Evolutionary conservation across 2,888 invertebrate species (phyloP).

Genomic region (Hydroisotoma schaefferi): DNA sequence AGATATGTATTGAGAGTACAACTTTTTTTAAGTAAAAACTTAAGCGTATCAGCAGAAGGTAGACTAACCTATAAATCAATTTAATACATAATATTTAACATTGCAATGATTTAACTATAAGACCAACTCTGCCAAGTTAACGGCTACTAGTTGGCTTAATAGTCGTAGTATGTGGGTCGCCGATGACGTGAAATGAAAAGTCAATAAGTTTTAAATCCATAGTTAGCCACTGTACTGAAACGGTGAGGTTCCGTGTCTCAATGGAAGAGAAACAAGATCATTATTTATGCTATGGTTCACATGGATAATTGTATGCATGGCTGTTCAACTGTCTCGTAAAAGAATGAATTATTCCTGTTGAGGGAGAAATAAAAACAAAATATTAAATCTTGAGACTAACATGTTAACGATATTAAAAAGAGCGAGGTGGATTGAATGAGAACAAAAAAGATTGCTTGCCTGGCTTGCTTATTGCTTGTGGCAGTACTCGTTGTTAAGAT

Average conservation of each 20-base stretch:
- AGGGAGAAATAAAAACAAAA: neutral
- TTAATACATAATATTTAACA: constrained; percentile 12
- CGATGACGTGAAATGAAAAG: constrained; percentile 3
- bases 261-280: constrained; percentile 2
- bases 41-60: too few species aligned
- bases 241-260: constrained; percentile 8
- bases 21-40: too few species aligned
- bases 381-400: neutral
- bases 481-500: neutral
- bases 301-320: constrained; percentile 1
- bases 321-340: constrained; percentile 17
- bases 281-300: constrained; percentile 1
- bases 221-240: neutral
- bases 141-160: neutral
- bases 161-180: constrained; percentile 1
- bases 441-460: constrained; percentile 2
- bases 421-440: neutral
- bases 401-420: constrained; percentile 1
- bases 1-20: too few species aligned
- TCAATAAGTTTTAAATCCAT: constrained; percentile 2
- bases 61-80: constrained; percentile 12
- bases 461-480: neutral
- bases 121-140: neutral
- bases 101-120: constrained; percentile 15
- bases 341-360: constrained; percentile 7